Conservation (phyloP, 2,888 invertebrate species). For the Ennomos erosarius region DNA sequence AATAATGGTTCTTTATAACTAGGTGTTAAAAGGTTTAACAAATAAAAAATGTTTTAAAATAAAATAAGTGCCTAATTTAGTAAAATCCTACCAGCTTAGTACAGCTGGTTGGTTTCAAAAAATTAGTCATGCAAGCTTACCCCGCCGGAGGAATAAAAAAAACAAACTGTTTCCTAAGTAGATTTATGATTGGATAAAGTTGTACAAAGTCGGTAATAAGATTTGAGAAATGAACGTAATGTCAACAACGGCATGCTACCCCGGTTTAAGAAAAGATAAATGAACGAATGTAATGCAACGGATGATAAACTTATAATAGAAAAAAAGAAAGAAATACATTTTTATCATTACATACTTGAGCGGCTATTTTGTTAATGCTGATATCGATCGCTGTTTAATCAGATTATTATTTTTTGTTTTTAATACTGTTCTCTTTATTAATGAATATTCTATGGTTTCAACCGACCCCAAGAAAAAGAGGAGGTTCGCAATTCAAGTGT, state of each 20-base stretch:
- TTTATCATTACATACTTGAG: too few species aligned
- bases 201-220: constrained; percentile 69
- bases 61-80: neutral
- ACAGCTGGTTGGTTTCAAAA: constrained; percentile 25
- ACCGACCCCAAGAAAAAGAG: too few species aligned
- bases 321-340: constrained; percentile 21
- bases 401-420: too few species aligned
- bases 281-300: constrained; percentile 64
- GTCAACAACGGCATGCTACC: constrained; percentile 73
- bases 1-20: too few species aligned
- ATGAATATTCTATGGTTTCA: too few species aligned
- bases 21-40: too few species aligned
- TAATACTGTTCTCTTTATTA: too few species aligned
- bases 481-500: too few species aligned
- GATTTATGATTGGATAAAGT: constrained; percentile 68
- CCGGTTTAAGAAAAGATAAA: constrained; percentile 69
- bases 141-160: constrained; percentile 43
- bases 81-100: neutral
- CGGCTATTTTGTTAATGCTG: too few species aligned
- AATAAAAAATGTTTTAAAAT: too few species aligned
- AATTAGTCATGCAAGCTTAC: constrained; percentile 51
- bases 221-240: constrained; percentile 77
- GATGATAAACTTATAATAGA: constrained; percentile 49
- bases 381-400: too few species aligned
- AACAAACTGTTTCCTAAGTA: constrained; percentile 53